A percentile compares a stretch with the other conserved stretches of the same genome.
phyloP scores from a whole-genome alignment of 2,888 invertebrate genomes.

The Laspeyria flexula region DNA sequence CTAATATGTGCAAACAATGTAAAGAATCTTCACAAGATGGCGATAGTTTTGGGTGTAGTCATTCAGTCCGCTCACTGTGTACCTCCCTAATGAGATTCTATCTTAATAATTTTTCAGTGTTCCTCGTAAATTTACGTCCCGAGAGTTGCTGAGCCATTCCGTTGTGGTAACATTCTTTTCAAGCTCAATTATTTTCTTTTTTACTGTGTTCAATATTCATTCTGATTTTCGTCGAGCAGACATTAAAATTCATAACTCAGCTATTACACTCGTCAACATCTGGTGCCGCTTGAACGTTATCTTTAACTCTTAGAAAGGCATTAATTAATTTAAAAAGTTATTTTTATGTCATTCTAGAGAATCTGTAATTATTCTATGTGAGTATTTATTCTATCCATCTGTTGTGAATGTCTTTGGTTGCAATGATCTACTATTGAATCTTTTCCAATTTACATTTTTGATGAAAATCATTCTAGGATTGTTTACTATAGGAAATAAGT shows the following conservation, averaged over 20 bases:
- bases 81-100: constrained; percentile 68
- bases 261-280: constrained; percentile 80
- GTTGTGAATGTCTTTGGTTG: not conserved
- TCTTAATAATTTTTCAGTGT: constrained; percentile 75
- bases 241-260: constrained; percentile 81
- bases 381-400: constrained; percentile 5
- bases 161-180: constrained; percentile 70
- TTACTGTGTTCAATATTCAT: constrained; percentile 78
- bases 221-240: constrained; percentile 72
- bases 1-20: not conserved
- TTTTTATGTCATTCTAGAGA: constrained; percentile 43
- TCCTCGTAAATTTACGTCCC: constrained; percentile 64
- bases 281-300: constrained; percentile 73
- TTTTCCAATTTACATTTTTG: not conserved
- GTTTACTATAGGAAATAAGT: no score
- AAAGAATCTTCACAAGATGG: not conserved
- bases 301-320: constrained; percentile 68
- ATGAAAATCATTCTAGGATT: not conserved
- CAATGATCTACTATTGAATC: not conserved
- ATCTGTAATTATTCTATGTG: constrained; percentile 19
- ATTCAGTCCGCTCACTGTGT: constrained; percentile 40
- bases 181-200: constrained; percentile 75
- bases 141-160: constrained; percentile 66
- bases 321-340: constrained; percentile 68
- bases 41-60: constrained; percentile 18